A percentile compares a stretch with the other conserved stretches of the same genome.
phyloP scores from a whole-genome alignment of 2,888 invertebrate genomes.

The Dasypolia templi region DNA sequence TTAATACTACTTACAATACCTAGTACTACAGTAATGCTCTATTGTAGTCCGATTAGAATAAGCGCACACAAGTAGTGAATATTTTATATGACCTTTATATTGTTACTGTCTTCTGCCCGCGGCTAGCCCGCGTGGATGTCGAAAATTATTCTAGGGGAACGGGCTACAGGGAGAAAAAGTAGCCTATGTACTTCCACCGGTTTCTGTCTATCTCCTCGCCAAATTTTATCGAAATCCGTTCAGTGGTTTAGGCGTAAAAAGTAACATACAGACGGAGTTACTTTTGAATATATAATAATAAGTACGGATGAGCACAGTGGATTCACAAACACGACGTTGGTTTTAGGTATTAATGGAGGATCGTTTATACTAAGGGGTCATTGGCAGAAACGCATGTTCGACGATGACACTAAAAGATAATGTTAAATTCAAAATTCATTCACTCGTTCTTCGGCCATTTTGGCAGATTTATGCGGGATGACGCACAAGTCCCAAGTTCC shows the following conservation, averaged over 20 bases:
- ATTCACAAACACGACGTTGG: neutral
- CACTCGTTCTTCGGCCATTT: neutral
- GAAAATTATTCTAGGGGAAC: too few relatives aligned
- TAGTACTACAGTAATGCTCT: constrained; percentile 9
- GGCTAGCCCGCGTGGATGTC: too few relatives aligned
- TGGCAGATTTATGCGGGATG: neutral
- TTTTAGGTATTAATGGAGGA: constrained; percentile 28
- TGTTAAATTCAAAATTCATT: neutral
- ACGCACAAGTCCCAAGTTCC: neutral
- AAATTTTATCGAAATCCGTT: too few relatives aligned
- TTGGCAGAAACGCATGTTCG: constrained; percentile 21
- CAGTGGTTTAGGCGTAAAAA: too few relatives aligned
- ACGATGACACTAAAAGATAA: constrained; percentile 22
- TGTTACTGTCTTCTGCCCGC: too few relatives aligned
- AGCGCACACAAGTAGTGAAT: neutral
- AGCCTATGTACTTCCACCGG: too few relatives aligned
- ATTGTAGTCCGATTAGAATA: constrained; percentile 29
- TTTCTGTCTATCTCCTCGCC: too few relatives aligned
- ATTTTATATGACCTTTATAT: constrained; percentile 13
- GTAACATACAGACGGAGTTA: too few relatives aligned
- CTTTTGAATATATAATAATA: too few relatives aligned
- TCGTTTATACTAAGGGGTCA: constrained; percentile 23
- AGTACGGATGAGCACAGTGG: neutral
- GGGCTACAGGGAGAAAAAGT: too few relatives aligned
- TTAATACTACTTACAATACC: constrained; percentile 8